phyloP scores from a whole-genome alignment of 2,888 invertebrate species.

The Stenodera caucasica region DNA sequence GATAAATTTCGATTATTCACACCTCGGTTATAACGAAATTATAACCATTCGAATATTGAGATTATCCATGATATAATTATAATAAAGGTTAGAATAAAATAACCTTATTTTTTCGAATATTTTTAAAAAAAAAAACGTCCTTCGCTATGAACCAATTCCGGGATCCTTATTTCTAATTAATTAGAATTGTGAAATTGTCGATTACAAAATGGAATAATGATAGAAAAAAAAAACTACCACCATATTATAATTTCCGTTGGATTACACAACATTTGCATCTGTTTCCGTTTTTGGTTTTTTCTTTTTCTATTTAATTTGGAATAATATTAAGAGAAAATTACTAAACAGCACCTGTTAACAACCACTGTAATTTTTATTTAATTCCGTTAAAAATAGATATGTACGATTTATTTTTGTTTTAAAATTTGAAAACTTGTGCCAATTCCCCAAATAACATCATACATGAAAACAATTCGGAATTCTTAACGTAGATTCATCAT shows the following conservation, averaged over 20 bases:
- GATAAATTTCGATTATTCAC: too few relatives aligned
- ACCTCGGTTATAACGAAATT: too few relatives aligned
- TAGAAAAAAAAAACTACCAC: not conserved
- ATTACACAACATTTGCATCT: not conserved
- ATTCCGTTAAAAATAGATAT: not conserved
- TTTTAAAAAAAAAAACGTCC: too few relatives aligned
- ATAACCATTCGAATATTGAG: too few relatives aligned
- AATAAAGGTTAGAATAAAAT: too few relatives aligned
- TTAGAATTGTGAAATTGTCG: too few relatives aligned
- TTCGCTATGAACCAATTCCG: too few relatives aligned
- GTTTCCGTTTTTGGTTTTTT: not conserved
- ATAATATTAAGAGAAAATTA: not conserved
- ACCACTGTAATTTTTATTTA: not conserved
- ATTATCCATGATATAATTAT: too few relatives aligned
- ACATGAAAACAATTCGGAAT: not conserved
- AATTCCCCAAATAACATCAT: not conserved
- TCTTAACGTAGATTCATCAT: not conserved
- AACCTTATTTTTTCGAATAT: too few relatives aligned
- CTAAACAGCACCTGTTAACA: conserved; percentile 5
- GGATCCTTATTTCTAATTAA: too few relatives aligned
- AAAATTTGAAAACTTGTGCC: not conserved
- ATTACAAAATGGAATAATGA: too few relatives aligned
- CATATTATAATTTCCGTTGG: not conserved
- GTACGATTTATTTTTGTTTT: not conserved
- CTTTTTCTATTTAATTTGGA: not conserved